These are phyloP conservation scores for Adrianichthys oophorus DNA, from an alignment of 2,797 vertebrate genomes.

Conservation along the genomic window DNA sequence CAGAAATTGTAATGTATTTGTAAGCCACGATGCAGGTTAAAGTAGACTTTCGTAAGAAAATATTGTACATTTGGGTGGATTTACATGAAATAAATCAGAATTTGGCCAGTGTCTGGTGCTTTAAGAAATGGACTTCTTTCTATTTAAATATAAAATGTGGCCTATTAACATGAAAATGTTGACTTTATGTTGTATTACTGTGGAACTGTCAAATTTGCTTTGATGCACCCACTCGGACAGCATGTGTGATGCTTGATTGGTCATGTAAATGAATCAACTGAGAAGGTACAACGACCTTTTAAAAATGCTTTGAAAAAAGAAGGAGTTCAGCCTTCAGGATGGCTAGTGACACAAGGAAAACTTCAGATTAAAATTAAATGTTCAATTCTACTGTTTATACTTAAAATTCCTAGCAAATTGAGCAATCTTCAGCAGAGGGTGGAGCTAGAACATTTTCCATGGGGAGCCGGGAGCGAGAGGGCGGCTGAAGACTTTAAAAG, in stretches of 20 bases:
- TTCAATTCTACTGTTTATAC: too few relatives aligned
- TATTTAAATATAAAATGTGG: conserved; percentile 10
- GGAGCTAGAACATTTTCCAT: too few relatives aligned
- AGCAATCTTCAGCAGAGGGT: too few relatives aligned
- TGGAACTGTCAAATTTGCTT: conserved; percentile 20
- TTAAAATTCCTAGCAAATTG: too few relatives aligned
- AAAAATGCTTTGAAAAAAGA: conserved; percentile 70
- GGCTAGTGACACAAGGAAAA: conserved; percentile 31
- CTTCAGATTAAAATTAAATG: too few relatives aligned
- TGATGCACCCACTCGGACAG: conserved; percentile 43
- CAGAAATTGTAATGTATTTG: conserved; percentile 42
- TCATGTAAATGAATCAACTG: conserved; percentile 80
- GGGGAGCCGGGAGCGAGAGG: too few relatives aligned
- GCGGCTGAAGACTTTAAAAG: too few relatives aligned
- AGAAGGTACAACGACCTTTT: conserved; percentile 83
- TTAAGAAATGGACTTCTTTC: conserved; percentile 7
- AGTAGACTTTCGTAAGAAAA: conserved; percentile 42
- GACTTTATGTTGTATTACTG: conserved; percentile 6
- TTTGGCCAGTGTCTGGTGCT: neutral
- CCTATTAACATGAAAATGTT: conserved; percentile 3
- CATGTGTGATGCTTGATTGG: conserved; percentile 64
- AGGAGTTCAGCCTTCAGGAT: conserved; percentile 47
- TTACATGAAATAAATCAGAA: neutral
- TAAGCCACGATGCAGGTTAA: conserved; percentile 38
- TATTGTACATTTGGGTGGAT: conserved; percentile 28